Conservation (phyloP, 2,797 vertebrate species). For the Acanthurus leucopareius region DNA sequence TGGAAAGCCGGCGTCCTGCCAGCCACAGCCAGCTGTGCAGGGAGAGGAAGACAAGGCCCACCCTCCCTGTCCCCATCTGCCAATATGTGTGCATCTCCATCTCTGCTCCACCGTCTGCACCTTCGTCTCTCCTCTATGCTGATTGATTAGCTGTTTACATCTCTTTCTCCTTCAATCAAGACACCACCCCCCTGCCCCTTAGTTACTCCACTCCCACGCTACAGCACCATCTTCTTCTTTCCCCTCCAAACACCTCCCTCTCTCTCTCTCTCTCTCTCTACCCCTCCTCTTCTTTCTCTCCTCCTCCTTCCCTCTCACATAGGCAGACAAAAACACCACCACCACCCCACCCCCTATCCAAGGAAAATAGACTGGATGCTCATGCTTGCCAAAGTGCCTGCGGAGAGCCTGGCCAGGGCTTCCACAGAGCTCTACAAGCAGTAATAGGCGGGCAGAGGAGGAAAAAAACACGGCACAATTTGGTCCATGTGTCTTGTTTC, state of each 20-base stretch:
- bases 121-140: constrained; percentile 27
- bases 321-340: constrained; percentile 67
- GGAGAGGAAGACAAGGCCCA: constrained; percentile 21
- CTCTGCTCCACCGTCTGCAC: constrained; percentile 4
- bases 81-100: constrained; percentile 32
- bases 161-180: constrained; percentile 27
- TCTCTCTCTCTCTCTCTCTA: constrained; percentile 9
- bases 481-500: constrained; percentile 80
- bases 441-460: constrained; percentile 70
- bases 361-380: constrained; percentile 78
- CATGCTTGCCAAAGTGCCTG: constrained; percentile 78
- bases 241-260: constrained; percentile 16
- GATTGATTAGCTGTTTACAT: constrained; percentile 63
- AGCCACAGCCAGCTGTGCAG: constrained; percentile 74
- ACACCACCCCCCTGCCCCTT: neutral
- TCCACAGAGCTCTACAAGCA: constrained; percentile 68
- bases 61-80: constrained; percentile 47
- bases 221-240: constrained; percentile 35
- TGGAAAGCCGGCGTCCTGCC: constrained; percentile 45
- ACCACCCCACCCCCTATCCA: constrained; percentile 40
- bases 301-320: constrained; percentile 47
- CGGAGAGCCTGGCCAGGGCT: constrained; percentile 72
- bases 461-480: constrained; percentile 66
- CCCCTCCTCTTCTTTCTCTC: constrained; percentile 23
- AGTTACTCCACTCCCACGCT: constrained; percentile 2